A percentile compares a stretch with the other conserved stretches of the same genome.
These are phyloP conservation scores for Pinna nobilis DNA, from an alignment of 1,140 invertebrate species.

Conservation along the genomic window DNA sequence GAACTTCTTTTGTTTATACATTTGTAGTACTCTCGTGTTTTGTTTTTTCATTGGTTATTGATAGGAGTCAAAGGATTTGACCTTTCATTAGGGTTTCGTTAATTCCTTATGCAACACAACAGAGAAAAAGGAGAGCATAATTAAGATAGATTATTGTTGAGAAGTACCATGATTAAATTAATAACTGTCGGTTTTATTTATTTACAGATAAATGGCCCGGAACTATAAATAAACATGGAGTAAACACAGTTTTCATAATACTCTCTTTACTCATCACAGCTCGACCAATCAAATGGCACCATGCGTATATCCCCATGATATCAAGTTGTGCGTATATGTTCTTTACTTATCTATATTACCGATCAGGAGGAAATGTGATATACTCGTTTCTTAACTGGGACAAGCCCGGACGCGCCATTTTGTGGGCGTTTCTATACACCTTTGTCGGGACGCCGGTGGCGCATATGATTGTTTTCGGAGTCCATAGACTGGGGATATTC, in stretches of 20 bases:
- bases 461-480: conserved; percentile 26
- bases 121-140: too few species aligned
- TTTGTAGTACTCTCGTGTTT: too few species aligned
- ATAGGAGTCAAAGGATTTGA: background rate
- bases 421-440: conserved; percentile 21
- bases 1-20: too few species aligned
- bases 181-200: too few species aligned
- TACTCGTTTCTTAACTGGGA: conserved; percentile 40
- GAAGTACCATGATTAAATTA: too few species aligned
- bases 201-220: conserved; percentile 23
- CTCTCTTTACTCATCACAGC: conserved; percentile 9
- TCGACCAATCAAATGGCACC: conserved; percentile 44
- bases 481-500: conserved; percentile 26
- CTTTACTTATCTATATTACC: conserved; percentile 17
- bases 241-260: conserved; percentile 34
- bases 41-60: background rate
- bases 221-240: conserved; percentile 40
- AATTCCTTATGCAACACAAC: too few species aligned
- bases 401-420: conserved; percentile 13
- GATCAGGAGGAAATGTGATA: conserved; percentile 2
- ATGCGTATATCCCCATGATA: conserved; percentile 24
- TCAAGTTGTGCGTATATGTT: conserved; percentile 26
- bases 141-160: too few species aligned
- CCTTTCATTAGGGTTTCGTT: background rate
- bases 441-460: conserved; percentile 32